phyloP scores from a whole-genome alignment of 2,113 vertebrate species.

The Archilochus colubris region DNA sequence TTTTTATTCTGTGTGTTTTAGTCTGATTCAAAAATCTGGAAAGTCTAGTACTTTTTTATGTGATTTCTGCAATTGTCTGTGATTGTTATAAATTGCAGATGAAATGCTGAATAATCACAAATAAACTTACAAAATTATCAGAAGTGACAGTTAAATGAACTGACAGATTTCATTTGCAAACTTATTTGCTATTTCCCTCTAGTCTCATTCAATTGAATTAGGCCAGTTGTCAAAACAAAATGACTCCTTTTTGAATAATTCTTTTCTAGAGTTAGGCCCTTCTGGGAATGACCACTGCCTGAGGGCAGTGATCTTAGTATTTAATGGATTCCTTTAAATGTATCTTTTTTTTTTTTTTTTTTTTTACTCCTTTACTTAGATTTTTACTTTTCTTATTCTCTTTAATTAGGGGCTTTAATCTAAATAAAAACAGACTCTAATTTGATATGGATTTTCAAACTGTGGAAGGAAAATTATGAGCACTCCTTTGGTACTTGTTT shows the following conservation, averaged over 20 bases:
- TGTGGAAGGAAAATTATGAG: not conserved
- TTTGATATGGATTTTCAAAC: not conserved
- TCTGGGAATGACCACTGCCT: not conserved
- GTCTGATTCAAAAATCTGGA: not conserved
- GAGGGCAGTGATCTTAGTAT: fast-evolving
- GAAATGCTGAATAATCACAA: not conserved
- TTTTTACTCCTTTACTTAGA: not conserved
- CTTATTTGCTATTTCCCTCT: not conserved
- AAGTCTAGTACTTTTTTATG: not conserved
- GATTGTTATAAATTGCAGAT: not conserved
- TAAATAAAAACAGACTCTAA: not conserved
- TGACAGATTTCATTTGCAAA: not conserved
- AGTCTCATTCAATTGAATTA: not conserved
- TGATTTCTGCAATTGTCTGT: not conserved
- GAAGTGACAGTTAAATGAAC: not conserved
- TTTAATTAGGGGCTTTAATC: not conserved
- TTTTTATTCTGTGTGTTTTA: not conserved
- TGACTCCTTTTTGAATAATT: not conserved
- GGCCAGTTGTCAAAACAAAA: not conserved
- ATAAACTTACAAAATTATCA: not conserved
- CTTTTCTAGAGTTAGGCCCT: not conserved
- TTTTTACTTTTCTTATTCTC: not conserved
- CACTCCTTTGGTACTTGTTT: not conserved
- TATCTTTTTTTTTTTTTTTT: not conserved
- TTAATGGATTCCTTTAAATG: not conserved